Evolutionary conservation across 2,888 invertebrate genomes (phyloP).

Genomic region (Synergus itoensis): DNA sequence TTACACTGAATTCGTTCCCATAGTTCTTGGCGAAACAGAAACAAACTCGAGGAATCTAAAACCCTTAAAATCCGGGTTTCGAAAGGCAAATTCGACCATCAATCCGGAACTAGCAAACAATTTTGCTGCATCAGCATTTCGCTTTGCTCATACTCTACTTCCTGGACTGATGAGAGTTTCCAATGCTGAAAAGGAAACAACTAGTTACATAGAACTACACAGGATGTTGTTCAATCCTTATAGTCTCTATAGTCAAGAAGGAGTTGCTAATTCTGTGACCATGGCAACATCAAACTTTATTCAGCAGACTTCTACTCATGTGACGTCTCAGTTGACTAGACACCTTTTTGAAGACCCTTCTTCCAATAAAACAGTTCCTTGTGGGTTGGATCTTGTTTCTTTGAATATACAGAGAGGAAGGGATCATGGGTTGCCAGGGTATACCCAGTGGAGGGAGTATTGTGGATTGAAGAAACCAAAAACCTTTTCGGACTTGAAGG

Average conservation of each 20-base stretch:
- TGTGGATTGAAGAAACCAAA: slow-evolving; percentile 84
- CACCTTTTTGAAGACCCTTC: slow-evolving; percentile 82
- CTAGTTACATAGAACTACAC: slow-evolving; percentile 85
- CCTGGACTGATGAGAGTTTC: slow-evolving; percentile 87
- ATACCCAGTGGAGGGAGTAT: slow-evolving; percentile 87
- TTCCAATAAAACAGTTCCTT: slow-evolving; percentile 77
- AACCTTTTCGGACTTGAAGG: slow-evolving; percentile 83
- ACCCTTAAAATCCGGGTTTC: slow-evolving; percentile 79
- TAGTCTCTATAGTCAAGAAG: slow-evolving; percentile 82
- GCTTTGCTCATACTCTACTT: slow-evolving; percentile 93
- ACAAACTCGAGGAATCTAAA: slow-evolving; percentile 73
- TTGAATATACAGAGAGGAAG: slow-evolving; percentile 93
- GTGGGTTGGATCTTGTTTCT: slow-evolving; percentile 91
- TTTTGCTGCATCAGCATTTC: slow-evolving; percentile 91
- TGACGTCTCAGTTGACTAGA: slow-evolving; percentile 81
- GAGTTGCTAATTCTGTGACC: slow-evolving; percentile 82
- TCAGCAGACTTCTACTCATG: slow-evolving; percentile 74
- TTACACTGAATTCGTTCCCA: slow-evolving; percentile 89
- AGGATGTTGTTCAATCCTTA: slow-evolving; percentile 91
- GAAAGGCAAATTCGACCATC: slow-evolving; percentile 82
- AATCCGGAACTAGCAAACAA: slow-evolving; percentile 90
- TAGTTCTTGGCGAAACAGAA: slow-evolving; percentile 83
- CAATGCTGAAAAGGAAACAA: slow-evolving; percentile 79
- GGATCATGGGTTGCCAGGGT: slow-evolving; percentile 92
- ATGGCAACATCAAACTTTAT: slow-evolving; percentile 80